phyloP scores from a whole-genome alignment of 2,888 invertebrate species.

The Tiliacea citrago region DNA sequence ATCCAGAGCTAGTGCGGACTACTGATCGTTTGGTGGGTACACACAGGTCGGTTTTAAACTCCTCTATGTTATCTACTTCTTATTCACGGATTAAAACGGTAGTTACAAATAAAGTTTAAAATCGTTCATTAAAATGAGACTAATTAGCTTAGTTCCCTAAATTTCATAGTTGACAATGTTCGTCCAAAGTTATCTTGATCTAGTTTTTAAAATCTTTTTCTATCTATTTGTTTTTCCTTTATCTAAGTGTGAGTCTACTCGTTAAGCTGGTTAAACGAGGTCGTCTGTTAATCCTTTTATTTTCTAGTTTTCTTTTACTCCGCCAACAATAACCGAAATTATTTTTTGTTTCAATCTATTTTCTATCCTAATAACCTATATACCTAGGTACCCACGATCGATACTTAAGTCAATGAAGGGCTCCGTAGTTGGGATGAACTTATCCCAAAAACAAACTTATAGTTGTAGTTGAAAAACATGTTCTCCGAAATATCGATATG shows the following conservation, averaged over 20 bases:
- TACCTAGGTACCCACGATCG: too few species aligned
- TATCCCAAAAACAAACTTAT: too few species aligned
- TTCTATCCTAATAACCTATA: too few species aligned
- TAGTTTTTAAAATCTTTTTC: slow-evolving; percentile 11
- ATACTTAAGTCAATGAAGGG: too few species aligned
- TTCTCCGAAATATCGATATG: too few species aligned
- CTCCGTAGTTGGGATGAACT: too few species aligned
- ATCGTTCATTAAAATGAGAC: neutral
- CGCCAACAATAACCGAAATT: neutral
- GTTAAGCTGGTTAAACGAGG: slow-evolving; percentile 19
- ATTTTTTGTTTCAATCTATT: too few species aligned
- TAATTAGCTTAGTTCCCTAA: neutral
- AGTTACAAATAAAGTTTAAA: neutral
- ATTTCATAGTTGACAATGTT: slow-evolving; percentile 10
- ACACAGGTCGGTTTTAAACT: too few species aligned
- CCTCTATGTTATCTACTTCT: neutral
- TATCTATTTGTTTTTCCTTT: slow-evolving; percentile 10
- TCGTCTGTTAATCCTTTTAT: slow-evolving; percentile 5
- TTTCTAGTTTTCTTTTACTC: slow-evolving; percentile 3
- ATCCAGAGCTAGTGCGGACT: too few species aligned
- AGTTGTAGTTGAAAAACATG: too few species aligned
- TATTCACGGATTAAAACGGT: neutral
- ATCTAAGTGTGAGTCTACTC: slow-evolving; percentile 8
- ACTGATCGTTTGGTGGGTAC: too few species aligned
- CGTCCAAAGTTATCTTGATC: slow-evolving; percentile 8